Evolutionary conservation across 2,888 invertebrate species (phyloP).

Genomic region (Microplitis deprimator): DNA sequence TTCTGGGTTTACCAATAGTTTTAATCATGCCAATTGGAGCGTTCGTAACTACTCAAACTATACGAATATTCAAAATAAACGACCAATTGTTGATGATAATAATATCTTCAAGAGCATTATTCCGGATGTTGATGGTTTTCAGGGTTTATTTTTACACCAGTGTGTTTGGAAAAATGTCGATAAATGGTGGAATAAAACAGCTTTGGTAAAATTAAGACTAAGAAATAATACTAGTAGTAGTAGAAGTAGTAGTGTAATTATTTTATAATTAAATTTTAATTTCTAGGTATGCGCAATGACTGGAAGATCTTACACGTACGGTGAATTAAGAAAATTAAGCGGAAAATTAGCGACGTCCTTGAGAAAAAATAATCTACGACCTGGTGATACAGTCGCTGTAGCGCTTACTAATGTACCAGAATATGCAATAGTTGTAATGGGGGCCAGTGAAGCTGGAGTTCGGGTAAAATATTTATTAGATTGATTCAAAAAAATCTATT

Average conservation of each 20-base stretch:
- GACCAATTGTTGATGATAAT: conserved; percentile 36
- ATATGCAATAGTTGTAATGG: conserved; percentile 55
- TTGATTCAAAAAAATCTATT: neutral
- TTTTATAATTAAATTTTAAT: neutral
- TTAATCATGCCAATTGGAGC: neutral
- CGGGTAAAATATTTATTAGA: conserved; percentile 51
- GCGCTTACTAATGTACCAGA: conserved; percentile 66
- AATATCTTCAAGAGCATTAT: conserved; percentile 50
- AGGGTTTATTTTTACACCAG: conserved; percentile 68
- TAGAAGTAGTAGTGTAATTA: neutral
- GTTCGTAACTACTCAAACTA: neutral
- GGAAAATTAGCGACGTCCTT: conserved; percentile 60
- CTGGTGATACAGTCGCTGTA: conserved; percentile 62
- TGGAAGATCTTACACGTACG: conserved; percentile 61
- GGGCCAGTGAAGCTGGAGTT: conserved; percentile 57
- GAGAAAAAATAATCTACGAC: conserved; percentile 57
- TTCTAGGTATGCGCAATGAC: conserved; percentile 53
- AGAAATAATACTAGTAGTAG: neutral
- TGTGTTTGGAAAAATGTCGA: conserved; percentile 78
- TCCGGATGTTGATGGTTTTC: conserved; percentile 37
- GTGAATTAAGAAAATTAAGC: conserved; percentile 54
- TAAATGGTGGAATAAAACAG: conserved; percentile 77
- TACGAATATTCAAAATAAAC: neutral
- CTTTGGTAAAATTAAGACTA: conserved; percentile 72
- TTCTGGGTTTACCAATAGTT: neutral